These are phyloP conservation scores for Misgurnus mizolepis DNA, from an alignment of 2,113 vertebrate species.

Conservation along the genomic window DNA sequence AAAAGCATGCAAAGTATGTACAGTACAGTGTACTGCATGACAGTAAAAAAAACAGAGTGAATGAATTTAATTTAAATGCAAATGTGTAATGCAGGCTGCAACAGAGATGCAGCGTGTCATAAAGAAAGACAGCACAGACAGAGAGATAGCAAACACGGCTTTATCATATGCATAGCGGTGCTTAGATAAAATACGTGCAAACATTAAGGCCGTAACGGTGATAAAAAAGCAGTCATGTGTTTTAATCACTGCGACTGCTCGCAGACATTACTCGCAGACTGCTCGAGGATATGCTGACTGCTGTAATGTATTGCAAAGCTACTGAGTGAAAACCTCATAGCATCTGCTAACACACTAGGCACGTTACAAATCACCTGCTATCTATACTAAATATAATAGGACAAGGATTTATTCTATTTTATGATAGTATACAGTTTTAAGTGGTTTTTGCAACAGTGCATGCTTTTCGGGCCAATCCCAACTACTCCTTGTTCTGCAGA, in stretches of 20 bases:
- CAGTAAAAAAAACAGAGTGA: constrained; percentile 16
- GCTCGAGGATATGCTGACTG: constrained; percentile 15
- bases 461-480: background rate
- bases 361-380: background rate
- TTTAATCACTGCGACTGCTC: constrained; percentile 18
- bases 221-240: constrained; percentile 29
- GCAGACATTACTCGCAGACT: background rate
- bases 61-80: constrained; percentile 52
- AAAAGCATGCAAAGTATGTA: background rate
- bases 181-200: constrained; percentile 6
- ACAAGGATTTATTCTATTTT: background rate
- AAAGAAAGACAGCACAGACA: background rate
- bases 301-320: background rate
- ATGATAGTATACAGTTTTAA: background rate
- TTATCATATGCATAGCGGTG: background rate
- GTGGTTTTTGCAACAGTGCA: background rate
- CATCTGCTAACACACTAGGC: background rate
- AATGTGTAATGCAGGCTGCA: constrained; percentile 31
- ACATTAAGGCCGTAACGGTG: constrained; percentile 1
- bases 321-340: background rate
- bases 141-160: background rate
- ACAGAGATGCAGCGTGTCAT: constrained; percentile 5
- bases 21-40: constrained; percentile 6
- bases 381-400: background rate
- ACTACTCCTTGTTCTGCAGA: background rate